Percentiles rank a stretch among this genome's conserved stretches.
Conservation (phyloP, 92 coral and sea anemone genomes). For the Parazoanthus swiftii region DNA sequence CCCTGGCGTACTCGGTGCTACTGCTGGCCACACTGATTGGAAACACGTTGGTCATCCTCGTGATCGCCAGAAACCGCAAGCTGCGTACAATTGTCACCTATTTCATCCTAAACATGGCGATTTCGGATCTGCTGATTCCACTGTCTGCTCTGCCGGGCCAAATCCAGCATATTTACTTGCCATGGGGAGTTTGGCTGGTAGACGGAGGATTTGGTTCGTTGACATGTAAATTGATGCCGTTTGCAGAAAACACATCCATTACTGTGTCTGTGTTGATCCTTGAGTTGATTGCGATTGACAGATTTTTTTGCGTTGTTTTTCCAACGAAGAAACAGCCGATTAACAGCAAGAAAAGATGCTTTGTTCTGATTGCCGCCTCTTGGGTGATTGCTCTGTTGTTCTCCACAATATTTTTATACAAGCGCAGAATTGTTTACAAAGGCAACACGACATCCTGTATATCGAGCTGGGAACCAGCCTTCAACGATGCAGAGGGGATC, state of each 20-base stretch:
- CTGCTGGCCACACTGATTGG: conserved; percentile 7
- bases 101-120: conserved; percentile 34
- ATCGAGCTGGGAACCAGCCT: conserved; percentile 28
- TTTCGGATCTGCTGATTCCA: conserved; percentile 24
- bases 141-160: conserved; percentile 17
- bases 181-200: conserved; percentile 27
- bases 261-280: conserved; percentile 30
- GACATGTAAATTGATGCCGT: conserved; percentile 21
- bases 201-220: conserved; percentile 25
- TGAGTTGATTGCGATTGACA: conserved; percentile 26
- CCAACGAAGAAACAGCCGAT: conserved; percentile 20
- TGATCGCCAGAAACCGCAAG: conserved; percentile 32
- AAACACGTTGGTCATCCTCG: conserved; percentile 11
- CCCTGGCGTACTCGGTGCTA: background rate
- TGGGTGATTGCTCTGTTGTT: conserved; percentile 6
- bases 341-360: background rate
- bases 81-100: conserved; percentile 21
- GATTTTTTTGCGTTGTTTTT: conserved; percentile 30
- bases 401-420: conserved; percentile 20
- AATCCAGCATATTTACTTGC: conserved; percentile 27
- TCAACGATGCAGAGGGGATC: conserved; percentile 13
- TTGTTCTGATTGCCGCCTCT: background rate
- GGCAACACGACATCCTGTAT: background rate
- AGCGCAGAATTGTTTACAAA: conserved; percentile 2
- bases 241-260: conserved; percentile 11